A percentile compares a stretch with the other conserved stretches of the same genome.
These are phyloP conservation scores for Ptychoptera albimana DNA, from an alignment of 2,888 invertebrate genomes.

Conservation along the genomic window DNA sequence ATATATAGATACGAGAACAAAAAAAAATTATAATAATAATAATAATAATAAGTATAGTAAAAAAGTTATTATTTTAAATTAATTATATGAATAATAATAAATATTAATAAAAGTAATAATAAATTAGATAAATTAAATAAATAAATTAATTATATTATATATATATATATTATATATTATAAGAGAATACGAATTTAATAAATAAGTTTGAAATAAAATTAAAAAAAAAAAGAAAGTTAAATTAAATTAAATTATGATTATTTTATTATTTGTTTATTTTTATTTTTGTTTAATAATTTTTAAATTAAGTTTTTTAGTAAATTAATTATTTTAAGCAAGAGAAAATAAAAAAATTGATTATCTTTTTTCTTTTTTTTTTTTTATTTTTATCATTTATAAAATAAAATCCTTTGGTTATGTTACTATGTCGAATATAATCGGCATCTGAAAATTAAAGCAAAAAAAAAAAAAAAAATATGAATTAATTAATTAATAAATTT, in stretches of 20 bases:
- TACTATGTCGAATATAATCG: slow-evolving; percentile 10
- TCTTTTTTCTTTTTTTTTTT: neutral
- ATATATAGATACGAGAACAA: too few relatives aligned
- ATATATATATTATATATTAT: too few relatives aligned
- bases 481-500: slow-evolving; percentile 20
- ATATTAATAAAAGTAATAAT: neutral
- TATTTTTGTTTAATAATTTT: neutral
- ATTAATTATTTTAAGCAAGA: neutral
- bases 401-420: slow-evolving; percentile 21
- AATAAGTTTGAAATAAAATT: too few relatives aligned
- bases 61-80: neutral
- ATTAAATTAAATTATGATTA: neutral
- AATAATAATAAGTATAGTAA: neutral
- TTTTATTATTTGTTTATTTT: neutral
- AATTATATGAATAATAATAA: neutral
- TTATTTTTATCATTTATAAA: slow-evolving; percentile 5
- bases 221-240: too few relatives aligned
- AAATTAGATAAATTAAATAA: neutral
- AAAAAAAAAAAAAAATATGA: slow-evolving; percentile 29
- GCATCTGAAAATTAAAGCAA: slow-evolving; percentile 3
- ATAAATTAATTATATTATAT: too few relatives aligned
- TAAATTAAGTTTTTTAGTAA: neutral
- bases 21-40: too few relatives aligned
- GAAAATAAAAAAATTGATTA: neutral
- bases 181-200: too few relatives aligned